These are phyloP conservation scores for Epirrhoe tristata DNA, from an alignment of 2,888 invertebrate genomes.

Conservation along the genomic window DNA sequence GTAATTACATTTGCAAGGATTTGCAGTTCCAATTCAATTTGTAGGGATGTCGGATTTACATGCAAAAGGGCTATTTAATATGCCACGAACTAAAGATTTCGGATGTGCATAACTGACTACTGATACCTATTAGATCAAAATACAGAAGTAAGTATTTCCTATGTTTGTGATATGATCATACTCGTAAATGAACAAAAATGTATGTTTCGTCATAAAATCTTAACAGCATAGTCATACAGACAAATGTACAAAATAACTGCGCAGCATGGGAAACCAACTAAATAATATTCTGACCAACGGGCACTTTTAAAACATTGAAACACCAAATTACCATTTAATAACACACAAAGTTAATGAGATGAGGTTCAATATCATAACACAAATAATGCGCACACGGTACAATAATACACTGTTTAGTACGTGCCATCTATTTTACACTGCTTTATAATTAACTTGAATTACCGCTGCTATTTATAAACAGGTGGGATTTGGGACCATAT, in stretches of 20 bases:
- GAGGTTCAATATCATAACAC: conserved; percentile 15
- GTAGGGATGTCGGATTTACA: conserved; percentile 10
- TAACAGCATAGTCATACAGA: no score
- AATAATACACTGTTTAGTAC: conserved; percentile 2
- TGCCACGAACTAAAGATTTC: background rate
- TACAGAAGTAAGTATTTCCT: no score
- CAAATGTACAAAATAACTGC: no score
- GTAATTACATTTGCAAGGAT: conserved; percentile 34
- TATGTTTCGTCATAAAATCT: no score
- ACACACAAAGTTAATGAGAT: conserved; percentile 23
- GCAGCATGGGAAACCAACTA: no score
- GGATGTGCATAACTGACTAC: background rate
- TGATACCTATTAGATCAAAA: no score
- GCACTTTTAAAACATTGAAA: background rate
- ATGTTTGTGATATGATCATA: no score
- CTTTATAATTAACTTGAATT: conserved; percentile 8
- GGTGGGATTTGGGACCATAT: background rate
- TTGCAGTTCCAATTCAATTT: conserved; percentile 29
- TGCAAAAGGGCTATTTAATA: background rate
- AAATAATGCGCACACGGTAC: conserved; percentile 17
- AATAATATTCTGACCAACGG: background rate
- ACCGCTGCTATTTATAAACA: background rate
- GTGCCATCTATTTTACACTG: background rate
- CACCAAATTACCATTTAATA: conserved; percentile 2
- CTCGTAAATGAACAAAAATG: no score